A percentile compares a stretch with the other conserved stretches of the same genome.
Conservation (phyloP, 2,113 vertebrate species). For the Sinocyclocheilus anshuiensis region DNA sequence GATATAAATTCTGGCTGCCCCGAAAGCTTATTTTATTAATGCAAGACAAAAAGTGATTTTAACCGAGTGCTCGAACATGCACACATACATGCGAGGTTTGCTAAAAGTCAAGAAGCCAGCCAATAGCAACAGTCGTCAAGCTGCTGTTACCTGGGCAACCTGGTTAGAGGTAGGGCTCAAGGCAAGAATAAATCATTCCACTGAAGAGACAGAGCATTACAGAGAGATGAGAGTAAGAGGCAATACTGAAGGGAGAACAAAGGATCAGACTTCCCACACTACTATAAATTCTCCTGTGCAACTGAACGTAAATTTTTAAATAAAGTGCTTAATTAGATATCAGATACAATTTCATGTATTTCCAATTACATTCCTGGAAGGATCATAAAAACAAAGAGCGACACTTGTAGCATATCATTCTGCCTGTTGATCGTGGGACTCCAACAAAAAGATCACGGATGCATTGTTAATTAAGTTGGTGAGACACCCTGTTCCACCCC, state of each 20-base stretch:
- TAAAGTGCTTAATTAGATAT: neutral
- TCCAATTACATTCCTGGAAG: neutral
- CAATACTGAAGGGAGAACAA: slow-evolving; percentile 33
- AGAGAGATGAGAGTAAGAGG: slow-evolving; percentile 48
- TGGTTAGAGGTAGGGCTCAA: slow-evolving; percentile 72
- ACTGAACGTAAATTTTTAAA: neutral
- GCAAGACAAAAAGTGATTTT: slow-evolving; percentile 45
- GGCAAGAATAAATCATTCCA: slow-evolving; percentile 63
- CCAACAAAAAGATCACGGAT: slow-evolving; percentile 12
- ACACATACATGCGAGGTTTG: slow-evolving; percentile 36
- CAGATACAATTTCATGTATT: neutral
- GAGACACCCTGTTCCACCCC: slow-evolving; percentile 36
- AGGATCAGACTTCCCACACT: slow-evolving; percentile 1
- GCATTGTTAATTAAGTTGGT: slow-evolving; percentile 31
- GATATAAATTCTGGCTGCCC: slow-evolving; percentile 51
- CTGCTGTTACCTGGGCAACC: slow-evolving; percentile 78
- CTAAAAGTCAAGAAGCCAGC: slow-evolving; percentile 69
- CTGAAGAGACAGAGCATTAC: slow-evolving; percentile 51
- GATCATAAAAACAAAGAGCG: too few relatives aligned
- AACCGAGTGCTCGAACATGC: slow-evolving; percentile 48
- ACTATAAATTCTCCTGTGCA: neutral
- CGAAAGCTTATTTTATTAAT: slow-evolving; percentile 53
- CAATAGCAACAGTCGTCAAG: slow-evolving; percentile 75
- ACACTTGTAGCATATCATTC: neutral
- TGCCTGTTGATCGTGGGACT: slow-evolving; percentile 19